Evolutionary conservation across 2,888 invertebrate genomes (phyloP).

Genomic region (Euplagia quadripunctaria): DNA sequence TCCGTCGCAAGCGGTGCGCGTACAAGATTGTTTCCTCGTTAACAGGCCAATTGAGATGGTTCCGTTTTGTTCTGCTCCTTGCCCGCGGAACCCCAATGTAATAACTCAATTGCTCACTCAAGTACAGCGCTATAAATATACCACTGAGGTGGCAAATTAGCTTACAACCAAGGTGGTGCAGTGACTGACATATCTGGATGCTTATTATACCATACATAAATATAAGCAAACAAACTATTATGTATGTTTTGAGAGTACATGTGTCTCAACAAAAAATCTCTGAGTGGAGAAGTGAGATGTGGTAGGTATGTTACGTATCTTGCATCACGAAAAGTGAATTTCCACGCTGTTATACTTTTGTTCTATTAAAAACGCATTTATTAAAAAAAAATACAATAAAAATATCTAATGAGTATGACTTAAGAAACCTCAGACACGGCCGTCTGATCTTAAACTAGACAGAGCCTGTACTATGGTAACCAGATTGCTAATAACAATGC

Average conservation of each 20-base stretch:
- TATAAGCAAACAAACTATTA: not conserved
- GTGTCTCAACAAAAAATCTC: not conserved
- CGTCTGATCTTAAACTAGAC: no score
- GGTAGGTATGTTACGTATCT: no score
- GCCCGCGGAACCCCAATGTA: constrained; percentile 72
- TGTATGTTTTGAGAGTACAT: not conserved
- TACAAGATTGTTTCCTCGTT: constrained; percentile 88
- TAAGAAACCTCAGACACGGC: no score
- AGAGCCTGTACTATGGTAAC: no score
- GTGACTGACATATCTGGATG: not conserved
- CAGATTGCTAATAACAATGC: no score
- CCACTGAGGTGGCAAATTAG: not conserved
- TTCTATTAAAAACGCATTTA: no score
- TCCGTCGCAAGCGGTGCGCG: constrained; percentile 84
- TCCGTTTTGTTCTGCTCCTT: constrained; percentile 79
- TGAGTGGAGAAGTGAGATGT: no score
- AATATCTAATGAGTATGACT: no score
- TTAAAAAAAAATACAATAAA: no score
- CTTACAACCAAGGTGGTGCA: not conserved
- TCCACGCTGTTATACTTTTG: no score
- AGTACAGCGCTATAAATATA: constrained; percentile 55
- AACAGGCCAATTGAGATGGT: constrained; percentile 76
- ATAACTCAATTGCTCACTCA: constrained; percentile 74
- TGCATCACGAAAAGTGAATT: no score
- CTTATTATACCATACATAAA: not conserved